These are phyloP conservation scores for Chymomyza amoena DNA, from an alignment of 2,888 invertebrate species.

Conservation along the genomic window DNA sequence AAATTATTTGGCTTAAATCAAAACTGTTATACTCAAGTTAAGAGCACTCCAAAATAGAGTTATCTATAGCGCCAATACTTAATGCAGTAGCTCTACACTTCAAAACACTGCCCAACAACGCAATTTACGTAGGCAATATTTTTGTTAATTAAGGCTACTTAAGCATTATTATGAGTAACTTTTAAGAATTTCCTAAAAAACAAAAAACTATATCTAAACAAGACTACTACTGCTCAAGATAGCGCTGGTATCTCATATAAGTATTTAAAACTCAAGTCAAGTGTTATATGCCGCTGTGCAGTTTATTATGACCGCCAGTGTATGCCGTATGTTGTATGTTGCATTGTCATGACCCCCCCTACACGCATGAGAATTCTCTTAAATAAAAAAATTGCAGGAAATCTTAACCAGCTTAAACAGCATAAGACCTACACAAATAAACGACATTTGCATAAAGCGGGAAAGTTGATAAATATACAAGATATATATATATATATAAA, in stretches of 20 bases:
- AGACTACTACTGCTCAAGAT: too few species aligned
- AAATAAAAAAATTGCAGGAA: conserved; percentile 73
- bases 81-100: too few species aligned
- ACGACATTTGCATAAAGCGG: neutral
- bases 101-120: neutral
- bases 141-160: neutral
- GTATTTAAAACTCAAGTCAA: neutral
- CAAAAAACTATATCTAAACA: neutral
- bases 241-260: too few species aligned
- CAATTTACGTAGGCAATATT: neutral
- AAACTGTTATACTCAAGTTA: neutral
- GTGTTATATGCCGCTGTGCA: neutral
- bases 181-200: neutral
- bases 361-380: conserved; percentile 13
- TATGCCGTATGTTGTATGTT: neutral
- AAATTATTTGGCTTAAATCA: too few species aligned
- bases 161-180: neutral
- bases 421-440: neutral
- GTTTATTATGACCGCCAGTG: neutral
- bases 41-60: neutral
- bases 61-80: neutral
- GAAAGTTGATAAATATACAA: neutral
- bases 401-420: conserved; percentile 33
- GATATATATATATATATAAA: neutral
- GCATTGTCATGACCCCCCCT: neutral